Base-by-base conservation (phyloP, 2,888 invertebrate genomes). In the Perizoma flavofasciatum region DNA sequence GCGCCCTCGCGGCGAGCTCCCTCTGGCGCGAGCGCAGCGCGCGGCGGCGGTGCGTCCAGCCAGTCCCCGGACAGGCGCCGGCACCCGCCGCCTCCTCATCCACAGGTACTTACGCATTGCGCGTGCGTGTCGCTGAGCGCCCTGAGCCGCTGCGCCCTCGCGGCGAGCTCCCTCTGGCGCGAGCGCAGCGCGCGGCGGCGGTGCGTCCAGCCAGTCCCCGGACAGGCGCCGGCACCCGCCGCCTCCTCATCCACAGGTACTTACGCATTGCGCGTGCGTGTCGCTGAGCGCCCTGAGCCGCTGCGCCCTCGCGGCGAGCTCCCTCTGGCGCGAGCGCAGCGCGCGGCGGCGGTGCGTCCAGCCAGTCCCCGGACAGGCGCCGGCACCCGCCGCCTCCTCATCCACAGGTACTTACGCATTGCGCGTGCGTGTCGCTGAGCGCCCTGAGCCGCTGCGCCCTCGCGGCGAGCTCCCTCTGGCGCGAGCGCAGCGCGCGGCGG, bases 81-180 rank as follows among this genome's bases (percentile, higher is more conserved):
- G 66, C 94, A 94, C 96, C 95, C 0, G 94, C 93, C 4, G 95
- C 95, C 75, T 95, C 95, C 62, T 94, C 88, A 75, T 94, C 94
- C 92, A 95, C 3, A 32, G 6, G 3, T n/a, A 46, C 46, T 46
- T 67, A 93, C 91, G 67, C 92, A 89, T 69, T 86, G 85, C 69
- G 92, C 85, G 70, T 94, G 88, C 56, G 89, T 79, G 67, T 93
- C 92, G 54, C 89, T 85, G 58, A 93, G 86, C 35, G 91, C 88
- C 11, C 88, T 83, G 39, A 94, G 85, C 6, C 94, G 32, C 64
- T 63, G 49, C 93, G 79, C 58, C 85, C 89, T 63, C 89, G 61
- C 56, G 0, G 53, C 87, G n/a, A 94, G 85, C 58, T 93, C 92
- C n/a, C 92, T 81, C 78, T 94, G 93, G 0, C 94, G 90, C 48